Evolutionary conservation across 2,113 vertebrate species (phyloP).

Genomic region (Tachycineta bicolor): DNA sequence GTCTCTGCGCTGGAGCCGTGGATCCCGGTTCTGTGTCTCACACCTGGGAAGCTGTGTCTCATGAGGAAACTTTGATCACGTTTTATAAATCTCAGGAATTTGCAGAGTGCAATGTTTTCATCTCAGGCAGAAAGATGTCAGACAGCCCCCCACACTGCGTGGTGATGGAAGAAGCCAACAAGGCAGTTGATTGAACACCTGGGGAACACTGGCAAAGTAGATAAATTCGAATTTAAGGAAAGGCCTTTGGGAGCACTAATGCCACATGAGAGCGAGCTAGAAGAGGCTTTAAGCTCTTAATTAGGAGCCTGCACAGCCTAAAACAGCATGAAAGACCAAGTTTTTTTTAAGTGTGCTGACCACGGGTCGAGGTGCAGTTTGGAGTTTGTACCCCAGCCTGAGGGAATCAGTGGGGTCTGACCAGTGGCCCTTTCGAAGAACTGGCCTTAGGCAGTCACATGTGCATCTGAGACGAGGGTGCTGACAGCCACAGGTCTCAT

Average conservation of each 20-base stretch:
- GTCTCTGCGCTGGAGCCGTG: background rate
- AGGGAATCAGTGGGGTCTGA: background rate
- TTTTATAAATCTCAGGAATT: slow-evolving; percentile 1
- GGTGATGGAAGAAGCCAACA: background rate
- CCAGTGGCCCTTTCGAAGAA: background rate
- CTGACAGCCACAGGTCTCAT: background rate
- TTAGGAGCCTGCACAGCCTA: background rate
- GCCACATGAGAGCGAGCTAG: background rate
- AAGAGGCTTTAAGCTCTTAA: slow-evolving; percentile 2
- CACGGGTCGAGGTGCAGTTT: rapidly evolving
- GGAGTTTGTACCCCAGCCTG: rapidly evolving
- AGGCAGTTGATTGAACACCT: slow-evolving; percentile 13
- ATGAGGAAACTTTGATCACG: background rate
- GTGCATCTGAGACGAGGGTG: rapidly evolving
- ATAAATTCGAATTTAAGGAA: background rate
- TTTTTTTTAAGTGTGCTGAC: background rate
- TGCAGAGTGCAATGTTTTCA: background rate
- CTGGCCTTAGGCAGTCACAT: background rate
- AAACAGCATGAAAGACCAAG: background rate
- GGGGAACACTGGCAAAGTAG: slow-evolving; percentile 1
- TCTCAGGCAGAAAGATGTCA: background rate
- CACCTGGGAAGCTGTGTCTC: background rate
- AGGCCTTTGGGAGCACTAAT: background rate
- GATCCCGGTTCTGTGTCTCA: background rate
- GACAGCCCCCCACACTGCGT: background rate